Evolutionary conservation across 2,888 invertebrate genomes (phyloP).

Genomic region (Marasmarcha lunaedactyla): DNA sequence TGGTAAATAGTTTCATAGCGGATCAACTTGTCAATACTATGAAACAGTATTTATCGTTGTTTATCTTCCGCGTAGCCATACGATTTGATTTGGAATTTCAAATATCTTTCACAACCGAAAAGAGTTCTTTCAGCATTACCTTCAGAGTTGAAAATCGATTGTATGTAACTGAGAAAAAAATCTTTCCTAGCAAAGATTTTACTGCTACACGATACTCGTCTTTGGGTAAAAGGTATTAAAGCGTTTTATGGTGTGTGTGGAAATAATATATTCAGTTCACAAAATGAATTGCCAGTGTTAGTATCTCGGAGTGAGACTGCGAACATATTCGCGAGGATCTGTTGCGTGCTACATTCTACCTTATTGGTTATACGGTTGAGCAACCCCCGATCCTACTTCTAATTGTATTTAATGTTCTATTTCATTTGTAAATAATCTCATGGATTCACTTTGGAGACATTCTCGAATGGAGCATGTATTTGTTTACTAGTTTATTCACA

Average conservation of each 20-base stretch:
- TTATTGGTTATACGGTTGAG: slow-evolving; percentile 47
- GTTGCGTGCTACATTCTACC: slow-evolving; percentile 50
- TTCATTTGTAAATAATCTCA: slow-evolving; percentile 29
- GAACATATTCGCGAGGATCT: slow-evolving; percentile 68
- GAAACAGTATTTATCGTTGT: slow-evolving; percentile 16
- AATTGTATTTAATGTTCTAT: slow-evolving; percentile 41
- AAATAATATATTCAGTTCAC: slow-evolving; percentile 66
- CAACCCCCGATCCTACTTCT: slow-evolving; percentile 41
- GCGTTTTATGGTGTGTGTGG: slow-evolving; percentile 40
- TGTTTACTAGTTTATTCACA: slow-evolving; percentile 19
- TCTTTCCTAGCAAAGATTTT: slow-evolving; percentile 46
- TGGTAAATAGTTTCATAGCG: slow-evolving; percentile 9
- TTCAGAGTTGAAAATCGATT: slow-evolving; percentile 29
- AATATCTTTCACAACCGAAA: slow-evolving; percentile 25
- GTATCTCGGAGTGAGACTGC: slow-evolving; percentile 66
- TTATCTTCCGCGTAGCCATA: slow-evolving; percentile 51
- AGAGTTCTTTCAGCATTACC: background rate
- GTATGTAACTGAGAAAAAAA: slow-evolving; percentile 27
- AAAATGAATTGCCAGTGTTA: slow-evolving; percentile 70
- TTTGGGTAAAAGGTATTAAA: slow-evolving; percentile 33
- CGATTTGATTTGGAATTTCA: slow-evolving; percentile 57
- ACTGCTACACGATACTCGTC: slow-evolving; percentile 32
- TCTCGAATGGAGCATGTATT: slow-evolving; percentile 46
- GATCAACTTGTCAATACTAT: slow-evolving; percentile 13
- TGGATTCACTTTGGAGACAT: slow-evolving; percentile 32